phyloP scores from a whole-genome alignment of 2,888 invertebrate species.

The Cheilosia urbana region DNA sequence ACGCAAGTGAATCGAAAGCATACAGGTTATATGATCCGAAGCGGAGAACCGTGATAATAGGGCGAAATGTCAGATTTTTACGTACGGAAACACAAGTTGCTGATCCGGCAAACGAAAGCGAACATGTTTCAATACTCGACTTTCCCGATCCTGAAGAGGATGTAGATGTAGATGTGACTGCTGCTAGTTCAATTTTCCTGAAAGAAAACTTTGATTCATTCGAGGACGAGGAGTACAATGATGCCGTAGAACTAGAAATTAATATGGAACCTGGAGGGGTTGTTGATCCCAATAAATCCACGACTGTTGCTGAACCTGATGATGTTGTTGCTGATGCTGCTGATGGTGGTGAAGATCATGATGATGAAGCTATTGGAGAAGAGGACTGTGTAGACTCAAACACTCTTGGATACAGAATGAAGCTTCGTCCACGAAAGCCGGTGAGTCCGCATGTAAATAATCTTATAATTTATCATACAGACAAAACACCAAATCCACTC shows the following conservation, averaged over 20 bases:
- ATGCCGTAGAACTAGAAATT: neutral
- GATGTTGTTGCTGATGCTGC: constrained; percentile 1
- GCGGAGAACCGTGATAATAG: too few species aligned
- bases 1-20: too few species aligned
- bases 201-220: constrained; percentile 1
- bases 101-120: too few species aligned
- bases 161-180: constrained; percentile 1
- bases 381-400: neutral
- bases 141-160: neutral
- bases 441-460: constrained; percentile 14
- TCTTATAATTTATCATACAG: neutral
- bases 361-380: neutral
- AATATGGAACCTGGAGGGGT: neutral
- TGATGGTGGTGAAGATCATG: neutral
- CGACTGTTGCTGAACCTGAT: neutral
- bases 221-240: neutral
- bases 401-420: neutral
- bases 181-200: neutral
- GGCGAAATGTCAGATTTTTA: too few species aligned
- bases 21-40: too few species aligned
- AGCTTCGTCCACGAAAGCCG: constrained; percentile 18
- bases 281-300: neutral
- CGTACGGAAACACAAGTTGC: too few species aligned
- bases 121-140: neutral
- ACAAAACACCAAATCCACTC: constrained; percentile 1